Base-by-base conservation (phyloP, 2,113 vertebrate species). In the Speoplatyrhinus poulsoni region DNA sequence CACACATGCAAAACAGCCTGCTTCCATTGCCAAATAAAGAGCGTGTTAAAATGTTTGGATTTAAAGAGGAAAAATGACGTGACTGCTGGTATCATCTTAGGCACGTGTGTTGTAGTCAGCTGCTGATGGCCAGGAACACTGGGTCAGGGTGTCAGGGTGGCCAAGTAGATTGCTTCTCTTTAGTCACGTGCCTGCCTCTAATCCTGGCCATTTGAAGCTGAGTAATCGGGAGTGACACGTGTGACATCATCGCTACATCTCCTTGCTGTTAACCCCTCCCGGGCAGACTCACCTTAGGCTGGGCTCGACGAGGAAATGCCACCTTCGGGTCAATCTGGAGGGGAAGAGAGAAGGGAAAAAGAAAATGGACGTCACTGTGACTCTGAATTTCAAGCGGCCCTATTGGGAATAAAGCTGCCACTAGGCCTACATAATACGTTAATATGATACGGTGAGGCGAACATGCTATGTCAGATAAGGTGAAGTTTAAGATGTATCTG, bases 271-370 rank as follows among this genome's bases (percentile, higher is more conserved):
- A 81, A 87, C 76, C 58, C 77, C 26, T 76, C 61, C 50, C 16
- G 64, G 54, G 66, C 15, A 57, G 56, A 87, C 95, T 88, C 88
- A 98, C 96, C 95, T 98, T 98, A 62, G 96, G 96, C 85, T 98
- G 96, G 81, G 96, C 96, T 92, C 96, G 87, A 61, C 96, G 95
- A 32, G 96, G 96, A 75, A 98, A 98, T 0, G 96, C 96, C 87
- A 98, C 96, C 93, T 98, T 98, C 53, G 96, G 96, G 82, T 98
- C 96, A 69, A 98, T 98, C 96, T 97, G 94, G 76, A 86, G 36
- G 19, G 36, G 48, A 75, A 19, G 69, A 82, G 74, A 82, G 12
- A 33, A 50, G 46, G 46, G 62, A 76, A 62, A 77, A 52, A 48
- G 36, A 65, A 67, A 54, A 17, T 10, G 12, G 0, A 58, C 19